Base-by-base conservation (phyloP, 2,797 vertebrate species). In the Lophius americanus region DNA sequence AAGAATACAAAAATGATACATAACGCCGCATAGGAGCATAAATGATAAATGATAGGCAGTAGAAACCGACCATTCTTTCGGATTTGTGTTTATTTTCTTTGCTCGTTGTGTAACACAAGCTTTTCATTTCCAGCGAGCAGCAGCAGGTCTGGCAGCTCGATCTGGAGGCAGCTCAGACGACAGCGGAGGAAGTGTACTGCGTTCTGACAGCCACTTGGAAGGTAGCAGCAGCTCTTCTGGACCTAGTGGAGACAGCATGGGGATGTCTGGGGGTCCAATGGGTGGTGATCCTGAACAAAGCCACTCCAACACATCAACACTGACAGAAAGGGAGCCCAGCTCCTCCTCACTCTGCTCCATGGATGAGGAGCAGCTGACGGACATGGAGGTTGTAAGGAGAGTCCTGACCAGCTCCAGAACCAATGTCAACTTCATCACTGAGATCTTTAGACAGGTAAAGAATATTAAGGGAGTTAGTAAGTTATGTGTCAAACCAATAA, bases 341-440 rank as follows among this genome's bases (percentile, higher is more conserved):
- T 98, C 98, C 42, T 99, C 98, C 52, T 99, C 98, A 14, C 96
- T 99, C 43, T 99, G 98, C 84, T 99, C 97, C 86, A 96, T 99
- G 86, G 98, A 98, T 33, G 97, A 99, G 83, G 98, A 99, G 48
- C 97, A 98, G 91, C 94, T 99, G 71, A 95, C 93, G 0, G 93
- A 94, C 81, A 93, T 95, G 83, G 94, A 95, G 84, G 93, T 95
- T 73, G 93, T 95, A 75, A 94, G 97, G 57, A 95, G 95, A 83
- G 98, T 98, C 7, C 96, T 99, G 85, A 98, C 96, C 88, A 94
- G 93, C 86, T 97, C 95, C 85, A 95, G 96, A 87, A 96, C 93
- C 88, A 97, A 98, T 13, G 96, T 99, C 79, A 98, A 99, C 92
- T 99, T 99, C 91, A 95, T 99, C 82, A 98, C 95, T 5, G 98